phyloP scores from a whole-genome alignment of 2,113 vertebrate genomes.

The Carollia perspicillata region DNA sequence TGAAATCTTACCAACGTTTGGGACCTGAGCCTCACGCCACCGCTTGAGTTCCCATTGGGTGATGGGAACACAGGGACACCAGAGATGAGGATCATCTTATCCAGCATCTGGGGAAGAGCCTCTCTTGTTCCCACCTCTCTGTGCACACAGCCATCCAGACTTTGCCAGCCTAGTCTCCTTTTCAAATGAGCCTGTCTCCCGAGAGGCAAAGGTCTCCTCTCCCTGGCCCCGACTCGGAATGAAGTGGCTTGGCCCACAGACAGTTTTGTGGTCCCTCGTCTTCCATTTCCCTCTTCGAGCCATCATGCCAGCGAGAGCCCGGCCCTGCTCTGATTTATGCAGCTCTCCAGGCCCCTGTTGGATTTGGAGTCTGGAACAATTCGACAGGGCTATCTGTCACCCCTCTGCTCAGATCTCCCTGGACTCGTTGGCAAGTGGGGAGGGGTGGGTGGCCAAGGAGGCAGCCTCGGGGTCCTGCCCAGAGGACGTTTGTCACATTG shows the following conservation, averaged over 20 bases:
- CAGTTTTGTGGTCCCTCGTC: conserved; percentile 75
- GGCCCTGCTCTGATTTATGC: conserved; percentile 66
- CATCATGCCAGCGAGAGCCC: conserved; percentile 14
- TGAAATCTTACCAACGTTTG: background rate
- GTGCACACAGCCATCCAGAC: background rate
- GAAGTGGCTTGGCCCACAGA: conserved; percentile 68
- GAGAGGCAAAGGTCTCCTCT: conserved; percentile 65
- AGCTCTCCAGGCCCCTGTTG: conserved; percentile 56
- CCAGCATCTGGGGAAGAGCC: background rate
- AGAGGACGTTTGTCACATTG: conserved; percentile 49
- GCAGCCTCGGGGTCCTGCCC: conserved; percentile 46
- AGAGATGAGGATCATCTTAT: background rate
- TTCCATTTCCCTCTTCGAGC: conserved; percentile 68
- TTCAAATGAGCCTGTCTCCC: conserved; percentile 39
- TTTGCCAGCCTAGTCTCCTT: conserved; percentile 19
- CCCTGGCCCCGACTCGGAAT: conserved; percentile 64
- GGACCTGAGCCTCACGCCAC: background rate
- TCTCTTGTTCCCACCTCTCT: background rate
- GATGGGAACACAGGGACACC: background rate
- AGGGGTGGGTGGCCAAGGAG: conserved; percentile 25
- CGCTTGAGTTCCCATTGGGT: background rate
- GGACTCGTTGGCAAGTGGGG: conserved; percentile 49
- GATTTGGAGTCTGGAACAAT: conserved; percentile 68
- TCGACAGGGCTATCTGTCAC: conserved; percentile 61
- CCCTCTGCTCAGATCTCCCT: conserved; percentile 11